Evolutionary conservation across 2,888 invertebrate species (phyloP).

Genomic region (Malthinus flaveolus): DNA sequence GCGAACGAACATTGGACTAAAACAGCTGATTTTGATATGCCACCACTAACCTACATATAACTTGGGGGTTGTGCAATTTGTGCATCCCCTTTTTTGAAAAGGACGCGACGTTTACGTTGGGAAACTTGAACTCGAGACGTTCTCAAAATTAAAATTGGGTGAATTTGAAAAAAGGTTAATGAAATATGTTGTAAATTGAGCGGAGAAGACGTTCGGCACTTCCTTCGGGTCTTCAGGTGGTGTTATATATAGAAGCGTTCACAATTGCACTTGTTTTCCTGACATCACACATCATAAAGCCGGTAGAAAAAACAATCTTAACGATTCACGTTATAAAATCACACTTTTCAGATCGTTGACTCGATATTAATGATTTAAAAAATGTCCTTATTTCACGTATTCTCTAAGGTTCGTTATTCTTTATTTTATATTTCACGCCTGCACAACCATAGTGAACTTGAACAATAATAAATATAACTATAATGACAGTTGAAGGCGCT

Average conservation of each 20-base stretch:
- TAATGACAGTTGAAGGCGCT: constrained; percentile 50
- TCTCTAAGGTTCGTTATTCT: constrained; percentile 41
- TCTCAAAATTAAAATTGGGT: not conserved
- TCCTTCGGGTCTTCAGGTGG: constrained; percentile 34
- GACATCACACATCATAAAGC: constrained; percentile 35
- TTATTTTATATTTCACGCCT: constrained; percentile 42
- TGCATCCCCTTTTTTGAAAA: constrained; percentile 4
- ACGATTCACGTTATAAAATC: constrained; percentile 35
- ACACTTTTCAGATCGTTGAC: constrained; percentile 39
- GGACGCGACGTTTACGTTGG: not conserved
- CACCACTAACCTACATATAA: constrained; percentile 29
- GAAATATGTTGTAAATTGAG: constrained; percentile 18
- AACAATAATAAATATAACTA: constrained; percentile 50
- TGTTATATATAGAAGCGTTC: constrained; percentile 22
- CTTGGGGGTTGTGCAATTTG: constrained; percentile 15
- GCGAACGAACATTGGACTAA: constrained; percentile 6
- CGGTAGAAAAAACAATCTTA: constrained; percentile 33
- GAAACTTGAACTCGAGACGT: not conserved
- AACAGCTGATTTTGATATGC: constrained; percentile 30
- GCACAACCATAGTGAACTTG: constrained; percentile 45
- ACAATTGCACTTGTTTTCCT: constrained; percentile 29
- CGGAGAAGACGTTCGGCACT: constrained; percentile 29
- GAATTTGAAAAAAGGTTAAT: not conserved
- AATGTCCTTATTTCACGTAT: constrained; percentile 33
- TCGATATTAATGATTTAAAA: constrained; percentile 34